Conservation (phyloP, 2,888 invertebrate species). For the Aphidius colemani region DNA sequence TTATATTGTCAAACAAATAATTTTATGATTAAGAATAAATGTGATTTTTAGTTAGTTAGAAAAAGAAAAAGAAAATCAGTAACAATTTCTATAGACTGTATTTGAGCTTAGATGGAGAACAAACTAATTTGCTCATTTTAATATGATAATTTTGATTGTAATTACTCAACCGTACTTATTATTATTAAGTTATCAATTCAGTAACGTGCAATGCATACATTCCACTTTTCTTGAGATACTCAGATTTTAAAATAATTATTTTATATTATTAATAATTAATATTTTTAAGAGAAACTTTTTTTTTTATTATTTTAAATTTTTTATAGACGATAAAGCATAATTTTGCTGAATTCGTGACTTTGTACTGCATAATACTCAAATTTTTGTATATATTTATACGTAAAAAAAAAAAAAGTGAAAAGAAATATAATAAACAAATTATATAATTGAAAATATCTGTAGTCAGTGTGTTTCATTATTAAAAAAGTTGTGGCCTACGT, state of each 20-base stretch:
- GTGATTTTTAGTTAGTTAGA: conserved; percentile 18
- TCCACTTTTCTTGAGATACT: conserved; percentile 43
- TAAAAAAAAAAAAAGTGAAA: too few relatives aligned
- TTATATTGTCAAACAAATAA: conserved; percentile 33
- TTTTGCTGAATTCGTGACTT: conserved; percentile 32
- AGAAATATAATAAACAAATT: too few relatives aligned
- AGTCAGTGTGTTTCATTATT: too few relatives aligned
- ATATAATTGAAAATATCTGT: too few relatives aligned
- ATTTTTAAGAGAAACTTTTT: conserved; percentile 44
- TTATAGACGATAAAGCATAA: conserved; percentile 37
- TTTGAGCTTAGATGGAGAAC: conserved; percentile 34
- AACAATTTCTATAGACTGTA: conserved; percentile 37
- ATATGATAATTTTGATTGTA: conserved; percentile 41
- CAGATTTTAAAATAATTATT: conserved; percentile 36
- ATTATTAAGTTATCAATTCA: conserved; percentile 37
- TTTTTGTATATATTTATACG: conserved; percentile 60
- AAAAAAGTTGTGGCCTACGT: too few relatives aligned
- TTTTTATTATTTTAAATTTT: conserved; percentile 35
- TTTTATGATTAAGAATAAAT: conserved; percentile 25
- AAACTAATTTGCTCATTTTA: conserved; percentile 33
- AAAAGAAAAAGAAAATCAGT: conserved; percentile 21
- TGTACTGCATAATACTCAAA: conserved; percentile 50
- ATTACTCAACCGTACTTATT: conserved; percentile 36
- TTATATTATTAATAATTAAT: conserved; percentile 15
- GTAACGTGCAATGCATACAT: conserved; percentile 59